These are phyloP conservation scores for Ellobius talpinus DNA, from an alignment of 2,113 vertebrate genomes.

Conservation along the genomic window DNA sequence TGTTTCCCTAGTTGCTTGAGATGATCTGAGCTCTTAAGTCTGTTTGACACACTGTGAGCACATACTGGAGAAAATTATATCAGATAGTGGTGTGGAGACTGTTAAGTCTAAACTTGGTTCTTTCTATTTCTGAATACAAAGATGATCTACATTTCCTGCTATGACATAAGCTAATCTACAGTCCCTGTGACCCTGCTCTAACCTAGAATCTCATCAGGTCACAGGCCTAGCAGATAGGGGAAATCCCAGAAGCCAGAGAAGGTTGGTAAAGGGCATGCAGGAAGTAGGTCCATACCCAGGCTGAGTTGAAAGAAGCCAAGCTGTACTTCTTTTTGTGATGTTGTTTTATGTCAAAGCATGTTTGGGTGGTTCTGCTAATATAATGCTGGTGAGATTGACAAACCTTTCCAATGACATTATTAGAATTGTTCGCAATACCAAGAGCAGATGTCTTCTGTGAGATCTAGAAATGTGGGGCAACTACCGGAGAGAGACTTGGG, in stretches of 20 bases:
- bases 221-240: too few relatives aligned
- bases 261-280: background rate
- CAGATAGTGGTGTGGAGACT: background rate
- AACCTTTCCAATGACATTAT: conserved; percentile 25
- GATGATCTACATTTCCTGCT: background rate
- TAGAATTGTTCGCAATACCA: background rate
- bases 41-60: background rate
- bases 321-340: conserved; percentile 17
- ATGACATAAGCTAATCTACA: background rate
- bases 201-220: background rate
- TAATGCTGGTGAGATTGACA: background rate
- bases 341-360: conserved; percentile 33
- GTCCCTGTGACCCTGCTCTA: background rate
- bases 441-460: conserved; percentile 7
- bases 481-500: background rate
- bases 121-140: background rate
- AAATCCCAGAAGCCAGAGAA: background rate
- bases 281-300: background rate
- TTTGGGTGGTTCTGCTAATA: background rate
- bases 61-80: background rate
- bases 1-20: background rate
- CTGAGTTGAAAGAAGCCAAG: conserved; percentile 9
- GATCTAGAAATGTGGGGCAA: conserved; percentile 36
- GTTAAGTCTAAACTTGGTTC: background rate
- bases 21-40: background rate